phyloP scores from a whole-genome alignment of 2,888 invertebrate genomes.

The Rhorus exstirpatorius region DNA sequence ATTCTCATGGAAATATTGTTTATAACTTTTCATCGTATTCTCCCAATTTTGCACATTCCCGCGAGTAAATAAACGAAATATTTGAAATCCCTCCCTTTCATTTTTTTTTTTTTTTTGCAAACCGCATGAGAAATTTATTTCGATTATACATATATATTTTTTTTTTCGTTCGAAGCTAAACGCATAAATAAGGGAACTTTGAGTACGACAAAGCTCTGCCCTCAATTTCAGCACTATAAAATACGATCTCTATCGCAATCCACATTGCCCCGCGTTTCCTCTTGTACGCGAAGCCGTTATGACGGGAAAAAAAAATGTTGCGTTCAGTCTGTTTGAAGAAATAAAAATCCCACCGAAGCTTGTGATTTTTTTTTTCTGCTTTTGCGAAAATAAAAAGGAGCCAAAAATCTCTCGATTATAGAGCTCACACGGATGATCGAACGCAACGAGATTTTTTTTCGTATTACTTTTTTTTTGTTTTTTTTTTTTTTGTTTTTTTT shows the following conservation, averaged over 20 bases:
- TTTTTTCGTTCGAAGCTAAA: neutral
- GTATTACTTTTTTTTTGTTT: too few relatives aligned
- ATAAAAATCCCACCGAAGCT: neutral
- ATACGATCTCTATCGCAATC: neutral
- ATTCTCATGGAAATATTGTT: neutral
- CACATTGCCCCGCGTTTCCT: neutral
- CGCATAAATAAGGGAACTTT: neutral
- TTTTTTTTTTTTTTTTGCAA: too few relatives aligned
- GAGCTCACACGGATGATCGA: conserved; percentile 60
- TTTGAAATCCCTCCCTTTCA: too few relatives aligned
- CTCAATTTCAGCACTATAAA: neutral
- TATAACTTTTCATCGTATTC: too few relatives aligned
- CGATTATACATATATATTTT: too few relatives aligned
- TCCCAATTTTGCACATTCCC: too few relatives aligned
- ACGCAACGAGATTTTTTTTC: conserved; percentile 59
- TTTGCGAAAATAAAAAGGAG: conserved; percentile 3
- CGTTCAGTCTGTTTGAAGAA: neutral
- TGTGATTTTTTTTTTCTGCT: neutral
- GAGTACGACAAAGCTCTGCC: neutral
- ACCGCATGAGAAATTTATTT: too few relatives aligned
- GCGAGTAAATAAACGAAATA: too few relatives aligned
- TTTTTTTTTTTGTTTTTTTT: too few relatives aligned
- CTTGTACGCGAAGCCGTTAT: neutral
- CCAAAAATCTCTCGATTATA: conserved; percentile 31
- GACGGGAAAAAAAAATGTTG: neutral